phyloP scores from a whole-genome alignment of 2,113 vertebrate genomes.

The Percopsis transmontana region DNA sequence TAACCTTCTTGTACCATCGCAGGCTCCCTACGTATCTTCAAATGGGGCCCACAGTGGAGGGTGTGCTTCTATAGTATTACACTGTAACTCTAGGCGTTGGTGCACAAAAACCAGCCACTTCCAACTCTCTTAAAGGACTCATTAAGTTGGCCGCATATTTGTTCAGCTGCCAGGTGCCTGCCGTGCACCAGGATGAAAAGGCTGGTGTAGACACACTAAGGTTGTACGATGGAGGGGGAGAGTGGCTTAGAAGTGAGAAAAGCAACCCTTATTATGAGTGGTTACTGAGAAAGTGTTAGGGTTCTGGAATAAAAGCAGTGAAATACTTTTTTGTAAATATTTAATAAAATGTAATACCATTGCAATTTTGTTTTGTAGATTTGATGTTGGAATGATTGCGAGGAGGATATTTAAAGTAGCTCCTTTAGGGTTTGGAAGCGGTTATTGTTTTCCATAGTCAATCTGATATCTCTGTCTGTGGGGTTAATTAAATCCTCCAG shows the following conservation, averaged over 20 bases:
- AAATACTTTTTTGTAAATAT: too few species aligned
- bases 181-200: slow-evolving; percentile 38
- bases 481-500: slow-evolving; percentile 26
- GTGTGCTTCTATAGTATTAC: slow-evolving; percentile 34
- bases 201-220: slow-evolving; percentile 43
- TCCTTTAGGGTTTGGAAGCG: too few species aligned
- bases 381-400: too few species aligned
- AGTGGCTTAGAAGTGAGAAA: background rate
- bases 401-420: slow-evolving; percentile 2
- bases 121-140: slow-evolving; percentile 63
- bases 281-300: too few species aligned
- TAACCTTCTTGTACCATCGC: too few species aligned
- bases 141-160: slow-evolving; percentile 63
- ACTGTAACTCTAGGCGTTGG: slow-evolving; percentile 48
- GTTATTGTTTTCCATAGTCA: background rate
- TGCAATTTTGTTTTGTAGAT: too few species aligned
- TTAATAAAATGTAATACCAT: too few species aligned
- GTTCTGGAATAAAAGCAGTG: too few species aligned
- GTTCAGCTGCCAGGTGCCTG: slow-evolving; percentile 62
- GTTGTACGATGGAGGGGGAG: slow-evolving; percentile 20
- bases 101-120: slow-evolving; percentile 55
- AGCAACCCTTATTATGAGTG: too few species aligned
- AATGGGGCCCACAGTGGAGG: slow-evolving; percentile 28
- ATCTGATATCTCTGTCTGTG: slow-evolving; percentile 6
- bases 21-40: too few species aligned